Evolutionary conservation across 2,113 vertebrate species (phyloP), one percentile per base, ranked within the genome.

Genomic region (Ceyx cyanopectus): DNA sequence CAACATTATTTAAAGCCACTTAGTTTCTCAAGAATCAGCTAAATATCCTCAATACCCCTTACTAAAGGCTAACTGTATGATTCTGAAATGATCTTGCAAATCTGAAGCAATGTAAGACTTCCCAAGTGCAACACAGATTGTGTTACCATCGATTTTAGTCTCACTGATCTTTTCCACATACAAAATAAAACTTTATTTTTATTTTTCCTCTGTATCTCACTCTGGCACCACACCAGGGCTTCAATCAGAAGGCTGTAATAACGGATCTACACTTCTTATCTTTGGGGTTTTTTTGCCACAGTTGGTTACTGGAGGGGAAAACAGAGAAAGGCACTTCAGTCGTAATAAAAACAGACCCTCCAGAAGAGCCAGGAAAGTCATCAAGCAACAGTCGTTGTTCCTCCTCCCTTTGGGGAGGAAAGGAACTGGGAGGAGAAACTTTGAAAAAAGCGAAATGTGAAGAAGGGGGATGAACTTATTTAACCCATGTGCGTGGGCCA

Each of bases 61-160:
- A 50, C 4, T 30, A 19, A 82, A 70, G 30, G 21, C 17, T 58
- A 87, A 85, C 13, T 14, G 12, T 13, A 61, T 0, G 6, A 60
- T 54, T 46, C 58, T 46, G 58, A 72, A 73, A 76, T 34, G 43
- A 89, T 8, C 57, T 48, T 50, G 27, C 23, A 77, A 76, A 68
- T 9, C 40, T 0, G 1, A 72, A 68, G 18, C 12, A 37, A 20
- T 0, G 0, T 27, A 34, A 56, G 29, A 26, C 6, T 46, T 89
- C 9, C 27, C 19, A 45, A 76, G 10, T 8, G 16, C 7, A 48
- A 57, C 1, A 9, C 0, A 5, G 46, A 40, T 0, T 29, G 9
- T 29, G 8, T 60, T 81, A 73, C 17, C 8, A 13, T 1, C 56
- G 9, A 29, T 57, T 72, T 84, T 57, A 78, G 12, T 9, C 34